Conservation (phyloP, 2,113 vertebrate species). For the Elgaria multicarinata region DNA sequence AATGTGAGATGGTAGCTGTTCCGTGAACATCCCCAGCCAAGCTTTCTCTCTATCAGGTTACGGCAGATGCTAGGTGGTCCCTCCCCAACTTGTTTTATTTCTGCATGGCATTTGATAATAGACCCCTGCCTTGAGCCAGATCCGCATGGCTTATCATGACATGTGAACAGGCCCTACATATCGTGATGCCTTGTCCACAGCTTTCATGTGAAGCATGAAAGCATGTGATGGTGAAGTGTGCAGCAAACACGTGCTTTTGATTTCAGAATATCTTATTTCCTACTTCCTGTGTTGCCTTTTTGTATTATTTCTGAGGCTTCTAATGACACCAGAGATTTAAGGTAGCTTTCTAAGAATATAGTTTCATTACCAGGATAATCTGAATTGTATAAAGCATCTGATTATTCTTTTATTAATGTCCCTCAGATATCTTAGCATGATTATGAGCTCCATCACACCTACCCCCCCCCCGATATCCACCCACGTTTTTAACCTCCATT, state of each 20-base stretch:
- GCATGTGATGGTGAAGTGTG: neutral
- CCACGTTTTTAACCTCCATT: too few species aligned
- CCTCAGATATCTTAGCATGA: conserved; percentile 24
- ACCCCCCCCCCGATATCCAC: too few species aligned
- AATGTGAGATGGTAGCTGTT: neutral
- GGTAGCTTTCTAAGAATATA: conserved; percentile 41
- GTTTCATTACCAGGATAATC: conserved; percentile 18
- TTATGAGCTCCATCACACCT: too few species aligned
- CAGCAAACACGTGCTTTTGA: neutral
- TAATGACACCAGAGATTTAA: neutral
- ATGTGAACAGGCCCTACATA: too few species aligned
- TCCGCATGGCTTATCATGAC: too few species aligned
- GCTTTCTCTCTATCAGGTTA: neutral
- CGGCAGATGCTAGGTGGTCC: neutral
- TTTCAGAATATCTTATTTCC: conserved; percentile 21
- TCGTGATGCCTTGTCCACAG: neutral
- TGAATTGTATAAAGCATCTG: conserved; percentile 10
- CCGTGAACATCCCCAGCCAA: neutral
- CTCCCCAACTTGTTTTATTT: neutral
- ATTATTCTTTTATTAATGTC: conserved; percentile 23
- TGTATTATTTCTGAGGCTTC: neutral
- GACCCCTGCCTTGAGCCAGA: too few species aligned
- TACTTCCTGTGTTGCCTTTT: neutral
- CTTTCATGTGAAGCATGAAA: neutral
- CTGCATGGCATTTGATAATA: neutral